Evolutionary conservation across 1,140 invertebrate species (phyloP).

Genomic region (Stenopsyche tienmushanensis): DNA sequence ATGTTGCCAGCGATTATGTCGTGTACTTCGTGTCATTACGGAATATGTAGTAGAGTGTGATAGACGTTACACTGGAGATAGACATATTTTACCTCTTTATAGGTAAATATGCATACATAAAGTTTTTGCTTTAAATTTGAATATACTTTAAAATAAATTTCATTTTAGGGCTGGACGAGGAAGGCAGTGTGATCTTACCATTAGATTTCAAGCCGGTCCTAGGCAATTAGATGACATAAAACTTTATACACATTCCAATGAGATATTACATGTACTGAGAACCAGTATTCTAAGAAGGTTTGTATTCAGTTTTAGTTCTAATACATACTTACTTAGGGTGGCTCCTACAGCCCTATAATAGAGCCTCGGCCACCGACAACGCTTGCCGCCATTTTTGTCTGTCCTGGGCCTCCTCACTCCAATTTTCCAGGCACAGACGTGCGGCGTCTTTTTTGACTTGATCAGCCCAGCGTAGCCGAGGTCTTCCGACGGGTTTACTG

Average conservation of each 20-base stretch:
- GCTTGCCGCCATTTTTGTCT: no score
- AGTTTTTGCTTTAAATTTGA: not conserved
- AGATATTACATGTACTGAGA: slow-evolving; percentile 81
- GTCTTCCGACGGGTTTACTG: no score
- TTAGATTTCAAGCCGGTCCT: slow-evolving; percentile 88
- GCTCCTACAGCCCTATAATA: no score
- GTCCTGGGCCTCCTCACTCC: no score
- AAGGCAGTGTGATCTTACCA: slow-evolving; percentile 82
- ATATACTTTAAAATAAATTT: not conserved
- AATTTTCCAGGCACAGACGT: no score
- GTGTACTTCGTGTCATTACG: slow-evolving; percentile 90
- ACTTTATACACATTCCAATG: slow-evolving; percentile 90
- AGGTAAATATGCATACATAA: slow-evolving; percentile 55
- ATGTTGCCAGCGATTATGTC: slow-evolving; percentile 73
- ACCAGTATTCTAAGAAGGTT: slow-evolving; percentile 50
- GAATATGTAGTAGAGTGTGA: slow-evolving; percentile 97
- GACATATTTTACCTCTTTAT: slow-evolving; percentile 84
- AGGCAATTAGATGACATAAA: slow-evolving; percentile 91
- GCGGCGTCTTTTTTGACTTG: no score
- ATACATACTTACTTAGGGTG: no score
- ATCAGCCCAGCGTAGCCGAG: no score
- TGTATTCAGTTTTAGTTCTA: not conserved
- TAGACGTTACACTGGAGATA: slow-evolving; percentile 84
- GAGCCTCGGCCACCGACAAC: no score
- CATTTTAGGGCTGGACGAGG: slow-evolving; percentile 76